A percentile compares a stretch with the other conserved stretches of the same genome.
phyloP scores from a whole-genome alignment of 2,113 vertebrate species.

The Thomomys bottae region DNA sequence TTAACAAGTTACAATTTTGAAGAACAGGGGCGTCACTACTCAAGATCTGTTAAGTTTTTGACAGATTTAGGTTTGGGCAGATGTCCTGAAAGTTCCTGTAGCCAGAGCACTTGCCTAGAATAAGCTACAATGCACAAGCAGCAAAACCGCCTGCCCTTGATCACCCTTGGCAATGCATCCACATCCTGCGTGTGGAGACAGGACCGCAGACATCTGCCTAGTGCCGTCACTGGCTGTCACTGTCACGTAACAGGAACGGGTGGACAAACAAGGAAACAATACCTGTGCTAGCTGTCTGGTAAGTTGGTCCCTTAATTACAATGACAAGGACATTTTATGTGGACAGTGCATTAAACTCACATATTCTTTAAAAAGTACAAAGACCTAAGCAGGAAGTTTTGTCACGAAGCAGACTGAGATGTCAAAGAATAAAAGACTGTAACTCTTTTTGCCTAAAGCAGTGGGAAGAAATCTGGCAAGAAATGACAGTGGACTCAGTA shows the following conservation, averaged over 20 bases:
- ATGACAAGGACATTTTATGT: background rate
- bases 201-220: background rate
- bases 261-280: background rate
- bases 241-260: background rate
- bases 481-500: slow-evolving; percentile 64
- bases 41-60: slow-evolving; percentile 38
- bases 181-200: background rate
- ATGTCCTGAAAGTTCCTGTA: background rate
- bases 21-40: slow-evolving; percentile 25
- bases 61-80: slow-evolving; percentile 5
- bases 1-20: slow-evolving; percentile 27
- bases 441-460: slow-evolving; percentile 42
- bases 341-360: background rate
- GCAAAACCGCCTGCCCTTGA: background rate
- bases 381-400: slow-evolving; percentile 39
- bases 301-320: slow-evolving; percentile 55
- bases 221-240: background rate
- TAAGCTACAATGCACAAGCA: background rate
- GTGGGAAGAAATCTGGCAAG: slow-evolving; percentile 57
- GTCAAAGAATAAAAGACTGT: slow-evolving; percentile 50
- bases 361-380: background rate
- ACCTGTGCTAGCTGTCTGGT: slow-evolving; percentile 52
- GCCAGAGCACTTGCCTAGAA: background rate
- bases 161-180: background rate
- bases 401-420: slow-evolving; percentile 41